A percentile compares a stretch with the other conserved stretches of the same genome.
phyloP scores from a whole-genome alignment of 2,888 invertebrate genomes.

The Parochlus steinenii region DNA sequence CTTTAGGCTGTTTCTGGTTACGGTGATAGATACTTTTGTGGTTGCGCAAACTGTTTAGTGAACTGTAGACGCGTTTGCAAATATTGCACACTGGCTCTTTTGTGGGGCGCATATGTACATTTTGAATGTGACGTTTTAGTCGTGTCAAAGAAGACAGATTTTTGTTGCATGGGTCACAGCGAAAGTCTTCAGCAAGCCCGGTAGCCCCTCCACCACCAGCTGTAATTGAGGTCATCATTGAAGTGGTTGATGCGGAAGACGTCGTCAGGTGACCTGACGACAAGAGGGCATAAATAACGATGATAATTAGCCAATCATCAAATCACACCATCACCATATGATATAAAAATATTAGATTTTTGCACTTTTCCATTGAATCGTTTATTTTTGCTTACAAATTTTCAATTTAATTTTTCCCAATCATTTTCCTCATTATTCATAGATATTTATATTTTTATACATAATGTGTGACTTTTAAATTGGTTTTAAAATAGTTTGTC shows the following conservation, averaged over 20 bases:
- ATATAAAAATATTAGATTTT: too few relatives aligned
- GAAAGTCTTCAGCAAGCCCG: slow-evolving; percentile 63
- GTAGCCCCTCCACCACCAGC: slow-evolving; percentile 5
- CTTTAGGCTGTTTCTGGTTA: slow-evolving; percentile 52
- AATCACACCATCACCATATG: too few relatives aligned
- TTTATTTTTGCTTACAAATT: too few relatives aligned
- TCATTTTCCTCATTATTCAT: too few relatives aligned
- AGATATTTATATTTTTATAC: slow-evolving; percentile 11
- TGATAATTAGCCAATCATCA: too few relatives aligned
- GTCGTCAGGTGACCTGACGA: slow-evolving; percentile 35
- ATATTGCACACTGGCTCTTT: slow-evolving; percentile 84
- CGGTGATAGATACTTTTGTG: slow-evolving; percentile 88
- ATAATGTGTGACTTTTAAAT: slow-evolving; percentile 10
- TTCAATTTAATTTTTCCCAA: too few relatives aligned
- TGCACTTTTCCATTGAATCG: too few relatives aligned
- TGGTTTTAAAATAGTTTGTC: background rate
- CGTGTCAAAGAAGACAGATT: slow-evolving; percentile 72
- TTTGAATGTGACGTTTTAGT: slow-evolving; percentile 82
- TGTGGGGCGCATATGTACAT: slow-evolving; percentile 79
- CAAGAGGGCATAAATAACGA: too few relatives aligned
- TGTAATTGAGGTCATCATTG: slow-evolving; percentile 13
- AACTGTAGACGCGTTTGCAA: slow-evolving; percentile 83
- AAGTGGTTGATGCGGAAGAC: slow-evolving; percentile 25
- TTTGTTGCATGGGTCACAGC: slow-evolving; percentile 85
- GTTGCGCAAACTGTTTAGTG: slow-evolving; percentile 76